Conservation (phyloP, 2,888 invertebrate species). For the Orthosia incerta region DNA sequence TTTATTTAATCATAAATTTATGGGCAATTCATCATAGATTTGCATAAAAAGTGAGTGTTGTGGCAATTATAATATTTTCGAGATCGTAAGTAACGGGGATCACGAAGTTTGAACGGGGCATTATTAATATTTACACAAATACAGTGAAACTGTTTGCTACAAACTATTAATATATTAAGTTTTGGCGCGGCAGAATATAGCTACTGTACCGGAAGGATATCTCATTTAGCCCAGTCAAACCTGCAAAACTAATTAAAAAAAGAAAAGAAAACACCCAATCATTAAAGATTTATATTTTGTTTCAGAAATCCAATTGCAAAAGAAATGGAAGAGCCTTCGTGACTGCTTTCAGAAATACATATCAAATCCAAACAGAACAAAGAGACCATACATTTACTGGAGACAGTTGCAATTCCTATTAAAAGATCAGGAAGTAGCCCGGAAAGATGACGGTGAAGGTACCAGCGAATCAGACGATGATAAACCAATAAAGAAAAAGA, state of each 20-base stretch:
- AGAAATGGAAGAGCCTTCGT: slow-evolving; percentile 88
- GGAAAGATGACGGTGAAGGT: slow-evolving; percentile 56
- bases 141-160: background rate
- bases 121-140: background rate
- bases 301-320: slow-evolving; percentile 87
- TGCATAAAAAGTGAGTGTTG: slow-evolving; percentile 10
- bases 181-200: background rate
- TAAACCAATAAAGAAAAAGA: slow-evolving; percentile 56
- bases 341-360: slow-evolving; percentile 86
- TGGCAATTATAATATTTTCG: background rate
- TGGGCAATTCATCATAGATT: slow-evolving; percentile 14
- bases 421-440: slow-evolving; percentile 72
- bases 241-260: background rate
- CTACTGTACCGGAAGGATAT: too few species aligned
- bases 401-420: slow-evolving; percentile 83
- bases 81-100: background rate
- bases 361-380: slow-evolving; percentile 79
- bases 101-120: background rate
- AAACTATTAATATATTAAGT: background rate
- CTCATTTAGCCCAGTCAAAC: background rate
- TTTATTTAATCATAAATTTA: slow-evolving; percentile 32
- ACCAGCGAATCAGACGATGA: slow-evolving; percentile 77
- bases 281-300: slow-evolving; percentile 40
- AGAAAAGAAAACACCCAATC: background rate
- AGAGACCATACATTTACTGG: slow-evolving; percentile 82